Evolutionary conservation across 2,888 invertebrate species (phyloP).

Genomic region (Choristoneura rosaceana): DNA sequence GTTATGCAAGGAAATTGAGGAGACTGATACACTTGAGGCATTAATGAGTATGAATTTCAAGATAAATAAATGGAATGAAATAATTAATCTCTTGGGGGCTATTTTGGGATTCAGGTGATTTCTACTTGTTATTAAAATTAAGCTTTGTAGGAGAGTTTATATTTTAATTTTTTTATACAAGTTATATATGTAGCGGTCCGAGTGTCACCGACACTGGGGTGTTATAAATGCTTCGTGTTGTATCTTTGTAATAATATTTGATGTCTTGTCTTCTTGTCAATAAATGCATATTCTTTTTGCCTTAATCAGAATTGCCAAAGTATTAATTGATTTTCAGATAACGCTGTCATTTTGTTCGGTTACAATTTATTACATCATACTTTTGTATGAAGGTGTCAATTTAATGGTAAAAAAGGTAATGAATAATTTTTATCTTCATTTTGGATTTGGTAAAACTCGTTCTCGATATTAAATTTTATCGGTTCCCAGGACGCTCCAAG

Average conservation of each 20-base stretch:
- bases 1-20: not conserved
- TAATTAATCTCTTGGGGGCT: not conserved
- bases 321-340: not conserved
- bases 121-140: not conserved
- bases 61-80: slow-evolving; percentile 2
- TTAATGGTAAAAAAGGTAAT: not conserved
- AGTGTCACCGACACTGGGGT: no score
- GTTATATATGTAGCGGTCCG: no score
- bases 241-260: no score
- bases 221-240: no score
- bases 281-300: no score
- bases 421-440: no score
- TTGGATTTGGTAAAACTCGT: not conserved
- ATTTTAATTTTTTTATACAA: no score
- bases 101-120: slow-evolving; percentile 22
- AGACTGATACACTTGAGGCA: not conserved
- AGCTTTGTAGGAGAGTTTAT: no score
- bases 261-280: no score
- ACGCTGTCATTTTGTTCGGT: not conserved
- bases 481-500: not conserved
- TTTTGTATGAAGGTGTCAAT: not conserved
- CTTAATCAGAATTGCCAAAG: no score
- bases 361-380: not conserved
- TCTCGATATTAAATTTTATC: not conserved
- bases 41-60: not conserved